A percentile compares a stretch with the other conserved stretches of the same genome.
These are phyloP conservation scores for Callospermophilus lateralis DNA, from an alignment of 2,113 vertebrate species.

Conservation along the genomic window DNA sequence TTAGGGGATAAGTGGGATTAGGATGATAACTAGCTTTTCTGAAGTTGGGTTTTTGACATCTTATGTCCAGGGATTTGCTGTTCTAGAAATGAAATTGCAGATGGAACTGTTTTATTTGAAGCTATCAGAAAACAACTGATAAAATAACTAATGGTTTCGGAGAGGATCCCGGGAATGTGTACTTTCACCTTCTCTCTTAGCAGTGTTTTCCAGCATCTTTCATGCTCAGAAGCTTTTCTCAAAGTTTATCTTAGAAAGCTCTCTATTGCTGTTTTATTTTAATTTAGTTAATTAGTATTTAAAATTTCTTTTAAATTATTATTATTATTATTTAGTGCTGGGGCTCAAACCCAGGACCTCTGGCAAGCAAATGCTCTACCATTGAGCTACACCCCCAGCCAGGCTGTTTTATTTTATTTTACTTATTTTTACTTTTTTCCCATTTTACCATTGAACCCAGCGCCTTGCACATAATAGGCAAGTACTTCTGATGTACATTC, in stretches of 20 bases:
- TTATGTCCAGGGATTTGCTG: background rate
- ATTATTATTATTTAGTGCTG: too few relatives aligned
- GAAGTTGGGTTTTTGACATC: slow-evolving; percentile 29
- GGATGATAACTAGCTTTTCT: background rate
- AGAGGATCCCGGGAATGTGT: background rate
- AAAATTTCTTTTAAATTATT: too few relatives aligned
- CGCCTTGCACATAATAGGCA: background rate
- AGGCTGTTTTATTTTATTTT: background rate
- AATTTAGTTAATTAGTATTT: background rate
- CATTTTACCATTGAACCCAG: too few relatives aligned
- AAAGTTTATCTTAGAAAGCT: background rate
- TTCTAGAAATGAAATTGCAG: background rate
- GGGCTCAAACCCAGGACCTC: too few relatives aligned
- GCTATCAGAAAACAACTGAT: background rate
- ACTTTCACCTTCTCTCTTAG: background rate
- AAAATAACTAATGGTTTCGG: background rate
- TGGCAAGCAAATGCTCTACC: too few relatives aligned
- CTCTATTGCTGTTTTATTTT: background rate
- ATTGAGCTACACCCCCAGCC: too few relatives aligned
- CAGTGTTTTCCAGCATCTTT: background rate
- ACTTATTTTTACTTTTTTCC: too few relatives aligned
- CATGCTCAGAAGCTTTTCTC: background rate
- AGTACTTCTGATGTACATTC: background rate
- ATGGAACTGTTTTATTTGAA: background rate
- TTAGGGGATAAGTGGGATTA: background rate